Base-by-base conservation (phyloP, 2,113 vertebrate species). In the Cyphomyrus plagiostoma region DNA sequence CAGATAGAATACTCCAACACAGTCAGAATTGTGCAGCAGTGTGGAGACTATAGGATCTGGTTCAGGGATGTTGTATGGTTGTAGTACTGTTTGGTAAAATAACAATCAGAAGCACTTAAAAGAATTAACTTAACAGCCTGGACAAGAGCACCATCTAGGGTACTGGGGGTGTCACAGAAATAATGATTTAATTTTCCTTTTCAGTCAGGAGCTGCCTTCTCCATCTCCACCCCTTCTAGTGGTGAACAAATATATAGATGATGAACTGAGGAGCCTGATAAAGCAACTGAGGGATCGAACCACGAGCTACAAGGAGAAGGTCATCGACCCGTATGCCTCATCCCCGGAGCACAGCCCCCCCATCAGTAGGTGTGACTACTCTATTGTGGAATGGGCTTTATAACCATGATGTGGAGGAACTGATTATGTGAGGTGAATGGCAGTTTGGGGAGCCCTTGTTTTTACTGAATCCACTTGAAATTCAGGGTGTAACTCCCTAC, bases 301-400 rank as follows among this genome's bases (percentile, higher is more conserved):
- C 9, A 89, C 90, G 0, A 2, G 84, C 0, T 96, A 96, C 46
- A 97, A 94, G 88, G 96, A 95, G 88, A 98, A 96, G 91, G 50
- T 95, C 88, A 91, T 90, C 15, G 97, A 98, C 82, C 95, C 94
- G 0, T 95, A 97, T 4, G 42, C 95, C 85, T 96, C 97, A 0
- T 98, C 97, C 5, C 96, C 97, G 0, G 97, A 98, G 92, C 90
- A 93, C 92, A 97, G 95, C 88, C 97, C 97, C 5, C 94, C 95
- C 49, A 86, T 95, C 91, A 96, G 98, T 99, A 95, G 97, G 97
- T 96, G 13, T 30, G 17, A 19, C 6, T 30, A 13, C 8, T 26
- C 39, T 13, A 5, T 74, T 74, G n/a, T 74, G 74, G 15, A 80
- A 13, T n/a, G 30, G 50, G 21, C 5, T 23, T n/a, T 84, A 45